Base-by-base conservation (phyloP, 2,113 vertebrate species). In the Oncorhynchus gorbuscha region DNA sequence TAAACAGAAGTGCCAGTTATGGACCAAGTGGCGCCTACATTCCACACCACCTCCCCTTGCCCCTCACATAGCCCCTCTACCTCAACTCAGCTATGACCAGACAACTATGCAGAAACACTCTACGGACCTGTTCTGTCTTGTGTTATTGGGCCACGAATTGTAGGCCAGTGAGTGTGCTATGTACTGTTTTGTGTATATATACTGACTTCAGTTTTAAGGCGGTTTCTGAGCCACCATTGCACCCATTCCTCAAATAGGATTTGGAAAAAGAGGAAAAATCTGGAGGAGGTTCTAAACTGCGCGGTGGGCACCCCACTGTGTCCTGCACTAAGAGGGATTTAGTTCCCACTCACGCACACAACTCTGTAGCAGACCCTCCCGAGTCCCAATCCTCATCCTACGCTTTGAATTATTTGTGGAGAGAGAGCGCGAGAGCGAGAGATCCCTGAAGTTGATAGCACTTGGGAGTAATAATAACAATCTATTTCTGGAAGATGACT, bases 1-100 rank as follows among this genome's bases (percentile, higher is more conserved):
- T 85, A 87, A 91, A 92, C 90, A 91, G 79, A 84, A 86, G 77
- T 74, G 81, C n/a, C 74, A 78, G 76, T 76, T 72, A 22, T 74
- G 76, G 85, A 86, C 80, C 70, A 62, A 77, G 72, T 82, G 86
- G 83, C 85, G 72, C 88, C 87, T 82, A 66, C 69, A 65, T 77
- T 35, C 76, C 35, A 22, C 67, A 26, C 3, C 0, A 39, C 59
- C 75, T 65, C 72, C 30, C 20, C 49, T 18, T 74, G 61, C 72
- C 75, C 83, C 81, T 71, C 72, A 48, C 18, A 74, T 76, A 71
- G 72, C 68, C 35, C 69, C 11, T 48, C n/a, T 13, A 70, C 22
- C 26, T 32, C 20, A n/a, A 26, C 28, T 28, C 20, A 14, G 74
- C 12, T 68, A 73, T 28, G 69, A 49, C 11, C 35, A 70, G 69